Evolutionary conservation across 2,888 invertebrate genomes (phyloP), one percentile per base, ranked within the genome.

Genomic region (Eubasilissa splendida): DNA sequence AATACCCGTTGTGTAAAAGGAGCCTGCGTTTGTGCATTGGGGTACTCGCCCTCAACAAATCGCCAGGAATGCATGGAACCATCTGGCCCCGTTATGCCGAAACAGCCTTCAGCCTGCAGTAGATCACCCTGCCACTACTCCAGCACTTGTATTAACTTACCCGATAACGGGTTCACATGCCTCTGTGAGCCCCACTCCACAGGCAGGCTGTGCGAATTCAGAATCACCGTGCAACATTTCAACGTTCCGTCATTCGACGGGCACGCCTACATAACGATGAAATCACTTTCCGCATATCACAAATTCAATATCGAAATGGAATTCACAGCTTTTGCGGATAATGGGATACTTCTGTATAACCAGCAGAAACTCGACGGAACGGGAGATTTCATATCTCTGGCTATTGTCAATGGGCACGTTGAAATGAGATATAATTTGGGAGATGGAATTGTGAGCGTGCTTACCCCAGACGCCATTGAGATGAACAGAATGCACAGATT

Each of bases 351-450:
- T 85, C 90, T 97, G 85, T 97, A 96, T 90, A 95, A 95, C 89
- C 96, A 96, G 87, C 96, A 97, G 88, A 94, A 94, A 88, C 88
- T 90, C 83, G 95, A 96, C 86, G 96, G 96, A 12, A 93, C 93
- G 14, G 97, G 97, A 76, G 97, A 97, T 89, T 97, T 95, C 89
- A 93, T 97, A 85, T 95, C 96, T 31, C 90, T 97, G 77, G 94
- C 96, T 78, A 90, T 97, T 85, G 93, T 95, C 85, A 94, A 95
- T 88, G 96, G 96, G 90, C 94, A 92, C 88, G 92, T 96, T 75
- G 95, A 95, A 87, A 95, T 96, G 86, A 92, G 93, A 85, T 97
- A 96, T 88, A 95, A 97, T 89, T 92, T 97, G 83, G 97, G 97
- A 53, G 96, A 96, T 86, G 97, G 97, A 14, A 93, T 94, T 50